Evolutionary conservation across 2,888 invertebrate species (phyloP), one percentile per base, ranked within the genome.

Genomic region (Zaprionus obscuricornis): DNA sequence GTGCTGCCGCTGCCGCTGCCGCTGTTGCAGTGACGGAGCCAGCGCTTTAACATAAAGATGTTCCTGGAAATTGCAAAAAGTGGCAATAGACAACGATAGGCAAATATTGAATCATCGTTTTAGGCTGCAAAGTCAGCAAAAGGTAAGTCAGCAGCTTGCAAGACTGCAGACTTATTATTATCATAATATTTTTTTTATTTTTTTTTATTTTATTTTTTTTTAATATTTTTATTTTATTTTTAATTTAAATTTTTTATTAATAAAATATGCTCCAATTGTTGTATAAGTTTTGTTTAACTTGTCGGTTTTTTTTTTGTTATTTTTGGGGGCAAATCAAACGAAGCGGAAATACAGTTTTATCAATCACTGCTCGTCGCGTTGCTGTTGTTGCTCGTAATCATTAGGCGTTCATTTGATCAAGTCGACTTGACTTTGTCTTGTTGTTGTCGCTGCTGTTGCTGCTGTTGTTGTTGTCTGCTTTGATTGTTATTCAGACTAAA

Each of bases 261-360:
- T 47, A 40, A 34, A 46, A 22, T 50, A 52, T 46, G 72, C 66
- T 74, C 54, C 50, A 57, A 59, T 59, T 62, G 58, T 17, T 11
- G 24, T 18, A 18, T 22, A 8, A 39, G 11, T 8, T 39, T 4
- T 18, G 13, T 10, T 8, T 11, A 39, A 11, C 5, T 2, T 43
- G 37, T 20, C 13, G 2, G 13, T 29, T 13, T 20, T 13, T 36
- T 33, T 36, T 39, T 24, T 43, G 54, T 46, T 27, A 57, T n/a
- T n/a, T n/a, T n/a, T n/a, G n/a, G n/a, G n/a, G n/a, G n/a, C n/a
- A n/a, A n/a, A n/a, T 17, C 55, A 47, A 59, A 37, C 63, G 59
- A 65, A 66, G 65, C 81, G 85, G 85, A 84, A 84, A 84, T 37
- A 68, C 82, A 63, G 85, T 81, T 84, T 71, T 74, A 78, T 79